phyloP scores from a whole-genome alignment of 1,140 invertebrate genomes.

The Neodiprion fabricii region DNA sequence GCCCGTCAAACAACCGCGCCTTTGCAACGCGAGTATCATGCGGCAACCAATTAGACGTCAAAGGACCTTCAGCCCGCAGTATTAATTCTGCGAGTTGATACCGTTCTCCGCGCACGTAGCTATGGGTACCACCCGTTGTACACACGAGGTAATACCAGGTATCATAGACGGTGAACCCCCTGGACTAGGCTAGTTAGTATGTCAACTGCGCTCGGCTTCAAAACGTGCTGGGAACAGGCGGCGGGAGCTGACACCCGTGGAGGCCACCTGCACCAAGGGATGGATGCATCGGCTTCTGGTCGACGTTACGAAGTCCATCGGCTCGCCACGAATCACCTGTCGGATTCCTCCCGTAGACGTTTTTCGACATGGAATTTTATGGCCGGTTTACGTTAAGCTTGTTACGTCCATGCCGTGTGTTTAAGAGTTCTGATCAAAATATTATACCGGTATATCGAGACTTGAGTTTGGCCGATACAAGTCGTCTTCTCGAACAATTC shows the following conservation, averaged over 20 bases:
- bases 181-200: neutral
- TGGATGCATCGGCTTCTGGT: neutral
- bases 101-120: neutral
- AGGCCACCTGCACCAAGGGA: neutral
- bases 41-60: neutral
- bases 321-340: neutral
- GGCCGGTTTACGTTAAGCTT: neutral
- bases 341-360: neutral
- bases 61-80: neutral
- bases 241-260: neutral
- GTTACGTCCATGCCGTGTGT: neutral
- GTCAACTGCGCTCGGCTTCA: neutral
- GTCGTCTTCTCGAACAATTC: neutral
- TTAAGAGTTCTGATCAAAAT: neutral
- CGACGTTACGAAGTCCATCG: neutral
- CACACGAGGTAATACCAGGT: neutral
- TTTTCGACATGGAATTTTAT: neutral
- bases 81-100: neutral
- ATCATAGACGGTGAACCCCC: neutral
- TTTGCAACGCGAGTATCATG: neutral
- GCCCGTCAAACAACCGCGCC: neutral
- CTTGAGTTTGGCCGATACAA: neutral
- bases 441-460: neutral
- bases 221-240: slow-evolving; percentile 6
- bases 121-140: neutral